Evolutionary conservation across 2,888 invertebrate genomes (phyloP), one percentile per base, ranked within the genome.

Genomic region (Oligia latruncula): DNA sequence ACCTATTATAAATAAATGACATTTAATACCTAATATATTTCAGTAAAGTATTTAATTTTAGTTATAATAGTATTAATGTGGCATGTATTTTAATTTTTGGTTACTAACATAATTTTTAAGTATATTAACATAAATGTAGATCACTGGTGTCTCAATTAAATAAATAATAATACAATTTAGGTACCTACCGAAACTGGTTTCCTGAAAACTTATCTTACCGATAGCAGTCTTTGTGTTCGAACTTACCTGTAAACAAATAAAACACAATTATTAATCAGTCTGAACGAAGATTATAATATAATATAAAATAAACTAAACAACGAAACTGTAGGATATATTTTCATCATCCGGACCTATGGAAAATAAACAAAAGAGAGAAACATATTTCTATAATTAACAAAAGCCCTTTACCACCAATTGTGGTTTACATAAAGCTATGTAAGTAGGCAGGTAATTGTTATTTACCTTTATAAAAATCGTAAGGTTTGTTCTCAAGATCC

Each of bases 201-300:
- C 13, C 4, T n/a, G 40, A 23, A 58, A 64, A 17, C 0, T 23
- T 60, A 52, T 65, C 74, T 73, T 77, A 83, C 86, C 76, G 0
- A n/a, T 6, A 13, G 4, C 4, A 15, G 46, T 15, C 1, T 43
- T 35, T 40, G 4, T 23, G 15, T n/a, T 60, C 0, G 3, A 67
- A 64, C 78, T 83, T 88, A 88, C 88, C 88, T 88, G 79, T 70
- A 79, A 88, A 76, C 2, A 84, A 85, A 74, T 40, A 20, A 73
- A 49, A 67, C 62, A 40, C 40, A 9, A 72, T 17, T 0, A 46
- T 80, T 49, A 75, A 23, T 65, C 2, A 67, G 1, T 49, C 49
- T 15, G 13, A n/a, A n/a, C 4, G n/a, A 40, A 65, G 13, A 55
- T 2, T 9, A 43, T 35, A 0, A 17, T 0, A 11, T 46, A 71